A percentile compares a stretch with the other conserved stretches of the same genome.
Evolutionary conservation across 2,888 invertebrate genomes (phyloP).

Genomic region (Drosophila mimica): DNA sequence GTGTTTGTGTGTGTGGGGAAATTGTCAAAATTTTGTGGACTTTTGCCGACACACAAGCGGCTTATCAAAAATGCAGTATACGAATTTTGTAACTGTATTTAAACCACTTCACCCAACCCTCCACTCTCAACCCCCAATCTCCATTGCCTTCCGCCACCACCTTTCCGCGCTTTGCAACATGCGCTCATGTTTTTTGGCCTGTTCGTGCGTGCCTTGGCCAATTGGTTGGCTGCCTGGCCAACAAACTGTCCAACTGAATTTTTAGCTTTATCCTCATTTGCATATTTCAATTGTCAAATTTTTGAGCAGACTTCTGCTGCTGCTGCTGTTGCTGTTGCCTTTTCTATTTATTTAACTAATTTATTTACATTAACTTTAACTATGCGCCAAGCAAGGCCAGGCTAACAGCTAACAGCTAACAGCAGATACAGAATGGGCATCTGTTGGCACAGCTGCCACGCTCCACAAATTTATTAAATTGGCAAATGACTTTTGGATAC

Average conservation of each 20-base stretch:
- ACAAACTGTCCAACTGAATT: constrained; percentile 32
- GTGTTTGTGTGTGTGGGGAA: constrained; percentile 19
- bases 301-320: constrained; percentile 1
- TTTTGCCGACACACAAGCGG: constrained; percentile 49
- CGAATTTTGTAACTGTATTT: constrained; percentile 52
- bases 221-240: constrained; percentile 28
- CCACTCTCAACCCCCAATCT: background rate
- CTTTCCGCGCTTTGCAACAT: background rate
- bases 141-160: background rate
- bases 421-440: constrained; percentile 6
- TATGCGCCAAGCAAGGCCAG: constrained; percentile 37
- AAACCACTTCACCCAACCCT: background rate
- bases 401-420: constrained; percentile 10
- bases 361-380: constrained; percentile 59
- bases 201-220: constrained; percentile 65
- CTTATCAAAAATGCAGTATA: constrained; percentile 70
- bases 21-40: constrained; percentile 65
- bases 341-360: constrained; percentile 62
- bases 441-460: constrained; percentile 7
- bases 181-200: constrained; percentile 19
- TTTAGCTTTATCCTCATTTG: constrained; percentile 49
- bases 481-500: constrained; percentile 12
- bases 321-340: background rate
- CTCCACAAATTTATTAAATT: constrained; percentile 55
- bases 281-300: constrained; percentile 63